phyloP scores from a whole-genome alignment of 2,888 invertebrate genomes.

The Oscheius sp. region DNA sequence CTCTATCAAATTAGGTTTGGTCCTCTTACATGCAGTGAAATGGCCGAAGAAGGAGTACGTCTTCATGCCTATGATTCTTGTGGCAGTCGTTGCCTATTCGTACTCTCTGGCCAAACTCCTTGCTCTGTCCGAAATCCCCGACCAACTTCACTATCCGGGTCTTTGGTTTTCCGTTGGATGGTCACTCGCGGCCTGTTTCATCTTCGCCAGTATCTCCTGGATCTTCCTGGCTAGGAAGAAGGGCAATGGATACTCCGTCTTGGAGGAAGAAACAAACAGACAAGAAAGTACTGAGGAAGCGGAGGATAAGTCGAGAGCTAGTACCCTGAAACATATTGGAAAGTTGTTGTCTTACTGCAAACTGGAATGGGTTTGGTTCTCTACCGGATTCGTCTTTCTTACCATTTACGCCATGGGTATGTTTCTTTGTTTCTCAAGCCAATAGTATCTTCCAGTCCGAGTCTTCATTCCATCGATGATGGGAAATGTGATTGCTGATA shows the following conservation, averaged over 20 bases:
- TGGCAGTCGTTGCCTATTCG: constrained; percentile 50
- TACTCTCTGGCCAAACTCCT: constrained; percentile 63
- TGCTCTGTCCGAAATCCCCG: constrained; percentile 62
- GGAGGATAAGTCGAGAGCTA: constrained; percentile 7
- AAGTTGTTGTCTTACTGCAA: constrained; percentile 63
- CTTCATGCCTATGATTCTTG: constrained; percentile 37
- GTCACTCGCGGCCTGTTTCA: constrained; percentile 40
- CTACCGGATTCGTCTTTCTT: constrained; percentile 66
- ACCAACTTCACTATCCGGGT: constrained; percentile 57
- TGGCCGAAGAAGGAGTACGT: neutral
- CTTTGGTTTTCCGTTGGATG: constrained; percentile 58
- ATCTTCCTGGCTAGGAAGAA: constrained; percentile 45
- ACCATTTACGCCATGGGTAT: constrained; percentile 67
- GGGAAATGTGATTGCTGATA: constrained; percentile 68
- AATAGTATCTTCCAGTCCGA: constrained; percentile 61
- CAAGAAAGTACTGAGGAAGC: neutral
- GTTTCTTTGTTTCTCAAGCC: constrained; percentile 3
- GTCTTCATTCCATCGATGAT: constrained; percentile 72
- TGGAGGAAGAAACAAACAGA: neutral
- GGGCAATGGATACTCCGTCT: neutral
- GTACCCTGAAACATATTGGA: constrained; percentile 54
- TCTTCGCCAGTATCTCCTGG: constrained; percentile 44
- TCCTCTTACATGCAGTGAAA: neutral
- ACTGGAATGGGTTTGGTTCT: constrained; percentile 65
- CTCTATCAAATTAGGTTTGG: constrained; percentile 9